These are phyloP conservation scores for Pseudocheirus occidentalis DNA, from an alignment of 2,797 vertebrate species.

Conservation along the genomic window DNA sequence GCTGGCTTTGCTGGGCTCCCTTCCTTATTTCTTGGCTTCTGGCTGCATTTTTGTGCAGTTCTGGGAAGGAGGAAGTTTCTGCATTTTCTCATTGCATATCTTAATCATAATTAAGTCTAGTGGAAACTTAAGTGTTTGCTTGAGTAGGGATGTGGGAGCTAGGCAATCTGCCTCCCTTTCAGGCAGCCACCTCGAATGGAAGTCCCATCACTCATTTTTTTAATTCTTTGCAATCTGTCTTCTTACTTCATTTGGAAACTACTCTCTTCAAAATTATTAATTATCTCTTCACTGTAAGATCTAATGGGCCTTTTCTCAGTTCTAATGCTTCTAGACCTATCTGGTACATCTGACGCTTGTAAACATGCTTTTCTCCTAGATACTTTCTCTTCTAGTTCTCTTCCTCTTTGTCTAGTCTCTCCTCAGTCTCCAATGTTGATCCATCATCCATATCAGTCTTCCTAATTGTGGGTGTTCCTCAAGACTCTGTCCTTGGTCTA, in stretches of 20 bases:
- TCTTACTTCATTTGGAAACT: neutral
- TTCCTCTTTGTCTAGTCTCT: neutral
- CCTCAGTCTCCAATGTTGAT: neutral
- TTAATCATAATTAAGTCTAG: neutral
- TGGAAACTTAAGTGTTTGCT: neutral
- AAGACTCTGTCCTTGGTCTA: neutral
- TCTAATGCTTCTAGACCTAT: neutral
- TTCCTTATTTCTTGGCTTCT: neutral
- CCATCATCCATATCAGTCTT: neutral
- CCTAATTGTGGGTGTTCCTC: neutral
- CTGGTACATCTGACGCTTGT: neutral
- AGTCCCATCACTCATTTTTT: neutral
- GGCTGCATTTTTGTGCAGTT: neutral
- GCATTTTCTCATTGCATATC: neutral
- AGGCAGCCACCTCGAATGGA: neutral
- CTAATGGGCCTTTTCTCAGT: neutral
- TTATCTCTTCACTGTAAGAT: neutral
- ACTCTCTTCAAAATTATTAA: neutral
- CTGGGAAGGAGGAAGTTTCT: neutral
- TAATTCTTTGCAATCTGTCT: neutral
- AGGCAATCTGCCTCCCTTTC: neutral
- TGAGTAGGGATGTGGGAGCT: neutral
- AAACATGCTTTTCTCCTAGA: neutral
- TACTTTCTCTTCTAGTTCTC: neutral
- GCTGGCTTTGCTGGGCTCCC: neutral